phyloP scores from a whole-genome alignment of 2,888 invertebrate species.

The Apotomis capreana region DNA sequence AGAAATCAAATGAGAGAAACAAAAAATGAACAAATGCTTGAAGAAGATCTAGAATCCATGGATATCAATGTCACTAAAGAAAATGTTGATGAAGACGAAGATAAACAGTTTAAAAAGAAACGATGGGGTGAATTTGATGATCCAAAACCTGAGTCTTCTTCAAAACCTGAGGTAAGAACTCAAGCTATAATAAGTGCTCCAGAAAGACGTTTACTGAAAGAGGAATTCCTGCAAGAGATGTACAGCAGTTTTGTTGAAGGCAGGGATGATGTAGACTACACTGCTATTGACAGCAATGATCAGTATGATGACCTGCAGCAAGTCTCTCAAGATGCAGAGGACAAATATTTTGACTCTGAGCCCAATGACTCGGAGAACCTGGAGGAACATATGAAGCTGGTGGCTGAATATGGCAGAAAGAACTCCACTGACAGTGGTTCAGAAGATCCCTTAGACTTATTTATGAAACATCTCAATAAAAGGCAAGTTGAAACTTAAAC shows the following conservation, averaged over 20 bases:
- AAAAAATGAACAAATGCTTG: constrained; percentile 84
- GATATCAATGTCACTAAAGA: constrained; percentile 54
- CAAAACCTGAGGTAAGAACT: constrained; percentile 62
- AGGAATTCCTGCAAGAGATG: constrained; percentile 94
- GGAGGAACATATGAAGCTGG: constrained; percentile 71
- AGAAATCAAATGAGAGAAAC: constrained; percentile 86
- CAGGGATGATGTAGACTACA: constrained; percentile 94
- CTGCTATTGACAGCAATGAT: constrained; percentile 90
- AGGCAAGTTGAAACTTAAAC: constrained; percentile 46
- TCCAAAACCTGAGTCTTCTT: constrained; percentile 62
- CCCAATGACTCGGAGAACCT: constrained; percentile 83
- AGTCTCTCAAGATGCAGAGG: constrained; percentile 90
- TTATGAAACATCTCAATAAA: constrained; percentile 85
- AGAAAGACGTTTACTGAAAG: constrained; percentile 86
- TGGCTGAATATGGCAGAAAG: constrained; percentile 65
- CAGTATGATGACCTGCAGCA: constrained; percentile 90
- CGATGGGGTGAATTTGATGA: constrained; percentile 85
- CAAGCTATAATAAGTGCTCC: constrained; percentile 77
- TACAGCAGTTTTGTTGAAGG: constrained; percentile 93
- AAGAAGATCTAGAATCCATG: constrained; percentile 79
- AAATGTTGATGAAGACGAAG: constrained; percentile 50
- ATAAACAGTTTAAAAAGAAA: constrained; percentile 47
- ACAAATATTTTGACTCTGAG: constrained; percentile 95
- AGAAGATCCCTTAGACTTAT: constrained; percentile 88
- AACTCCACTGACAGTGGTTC: constrained; percentile 51